phyloP scores from a whole-genome alignment of 2,113 vertebrate species.

The Chaenocephalus aceratus region DNA sequence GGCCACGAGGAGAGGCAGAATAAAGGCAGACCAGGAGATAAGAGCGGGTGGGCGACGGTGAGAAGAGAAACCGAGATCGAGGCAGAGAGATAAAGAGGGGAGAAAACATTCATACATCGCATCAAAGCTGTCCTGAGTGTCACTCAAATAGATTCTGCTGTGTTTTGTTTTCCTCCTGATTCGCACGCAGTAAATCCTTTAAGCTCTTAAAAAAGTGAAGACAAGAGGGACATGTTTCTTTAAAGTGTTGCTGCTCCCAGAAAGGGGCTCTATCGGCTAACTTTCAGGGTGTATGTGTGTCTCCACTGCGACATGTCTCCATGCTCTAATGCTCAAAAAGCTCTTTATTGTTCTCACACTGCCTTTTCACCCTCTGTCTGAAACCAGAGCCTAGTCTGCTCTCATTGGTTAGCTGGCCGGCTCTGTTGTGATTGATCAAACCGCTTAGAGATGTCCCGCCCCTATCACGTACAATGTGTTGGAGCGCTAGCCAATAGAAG shows the following conservation, averaged over 20 bases:
- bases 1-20: conserved; percentile 68
- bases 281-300: too few species aligned
- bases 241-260: background rate
- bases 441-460: too few species aligned
- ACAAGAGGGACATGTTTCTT: conserved; percentile 4
- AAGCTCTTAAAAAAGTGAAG: background rate
- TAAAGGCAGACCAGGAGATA: conserved; percentile 31
- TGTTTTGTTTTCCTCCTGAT: conserved; percentile 20
- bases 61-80: conserved; percentile 8
- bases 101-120: conserved; percentile 5
- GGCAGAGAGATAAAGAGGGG: background rate
- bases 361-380: too few species aligned
- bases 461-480: too few species aligned
- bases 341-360: too few species aligned
- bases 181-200: conserved; percentile 5
- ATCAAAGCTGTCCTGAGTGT: conserved; percentile 5
- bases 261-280: background rate
- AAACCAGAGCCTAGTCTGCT: too few species aligned
- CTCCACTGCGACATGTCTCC: too few species aligned
- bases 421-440: too few species aligned
- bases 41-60: conserved; percentile 20
- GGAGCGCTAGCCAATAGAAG: too few species aligned
- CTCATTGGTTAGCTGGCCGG: too few species aligned
- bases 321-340: too few species aligned
- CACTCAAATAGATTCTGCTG: background rate